phyloP scores from a whole-genome alignment of 2,797 vertebrate species.

The Chrysocyon brachyurus region DNA sequence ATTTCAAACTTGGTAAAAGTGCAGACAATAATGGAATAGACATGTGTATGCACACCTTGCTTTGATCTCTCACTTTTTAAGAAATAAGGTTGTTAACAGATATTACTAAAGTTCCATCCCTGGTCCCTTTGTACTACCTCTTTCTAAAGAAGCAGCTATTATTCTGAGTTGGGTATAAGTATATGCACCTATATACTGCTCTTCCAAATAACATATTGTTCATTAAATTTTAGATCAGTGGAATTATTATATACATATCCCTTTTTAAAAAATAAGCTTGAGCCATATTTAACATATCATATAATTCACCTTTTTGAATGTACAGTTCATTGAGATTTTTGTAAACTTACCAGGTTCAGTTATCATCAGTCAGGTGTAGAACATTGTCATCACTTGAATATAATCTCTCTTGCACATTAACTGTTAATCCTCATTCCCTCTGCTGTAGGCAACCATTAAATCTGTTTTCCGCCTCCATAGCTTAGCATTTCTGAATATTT shows the following conservation, averaged over 20 bases:
- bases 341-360: background rate
- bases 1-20: background rate
- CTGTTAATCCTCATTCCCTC: background rate
- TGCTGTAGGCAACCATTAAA: background rate
- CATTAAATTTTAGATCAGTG: background rate
- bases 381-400: background rate
- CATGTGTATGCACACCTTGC: background rate
- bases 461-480: background rate
- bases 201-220: background rate
- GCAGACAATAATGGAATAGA: background rate
- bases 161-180: background rate
- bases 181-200: background rate
- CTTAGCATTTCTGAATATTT: constrained; percentile 35
- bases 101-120: background rate
- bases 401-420: background rate
- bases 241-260: background rate
- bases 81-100: background rate
- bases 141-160: background rate
- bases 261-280: background rate
- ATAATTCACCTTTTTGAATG: background rate
- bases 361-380: background rate
- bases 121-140: background rate
- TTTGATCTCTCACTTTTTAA: background rate
- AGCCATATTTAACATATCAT: background rate
- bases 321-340: background rate